These are phyloP conservation scores for Mus spicilegus DNA, from an alignment of 2,113 vertebrate genomes.

Conservation along the genomic window DNA sequence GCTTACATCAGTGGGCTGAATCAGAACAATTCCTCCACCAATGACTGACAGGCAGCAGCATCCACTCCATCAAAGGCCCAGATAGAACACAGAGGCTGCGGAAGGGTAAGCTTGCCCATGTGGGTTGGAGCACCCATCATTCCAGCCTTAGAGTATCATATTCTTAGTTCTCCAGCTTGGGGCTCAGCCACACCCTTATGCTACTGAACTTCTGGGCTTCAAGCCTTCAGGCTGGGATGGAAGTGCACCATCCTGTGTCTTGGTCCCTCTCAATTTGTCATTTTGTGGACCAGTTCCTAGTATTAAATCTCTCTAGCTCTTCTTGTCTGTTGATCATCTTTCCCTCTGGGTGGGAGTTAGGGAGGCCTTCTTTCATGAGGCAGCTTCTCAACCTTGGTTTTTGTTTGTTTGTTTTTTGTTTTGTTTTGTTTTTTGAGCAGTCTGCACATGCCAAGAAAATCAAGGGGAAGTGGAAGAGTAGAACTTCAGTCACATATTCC, in stretches of 20 bases:
- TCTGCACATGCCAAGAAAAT: not conserved
- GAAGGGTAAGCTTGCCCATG: not conserved
- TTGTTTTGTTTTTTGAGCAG: slow-evolving; percentile 31
- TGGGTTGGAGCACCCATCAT: not conserved
- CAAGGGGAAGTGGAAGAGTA: not conserved
- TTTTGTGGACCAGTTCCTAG: not conserved
- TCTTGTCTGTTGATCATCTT: not conserved
- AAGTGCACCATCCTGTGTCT: not conserved
- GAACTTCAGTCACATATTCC: not conserved
- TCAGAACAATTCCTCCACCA: not conserved
- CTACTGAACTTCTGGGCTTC: not conserved
- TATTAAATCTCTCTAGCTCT: not conserved
- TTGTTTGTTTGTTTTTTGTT: not conserved
- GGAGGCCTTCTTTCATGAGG: slow-evolving; percentile 23
- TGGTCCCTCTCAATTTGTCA: not conserved
- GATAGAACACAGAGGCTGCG: not conserved
- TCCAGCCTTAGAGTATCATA: not conserved
- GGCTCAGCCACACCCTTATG: not conserved
- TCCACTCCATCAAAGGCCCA: not conserved
- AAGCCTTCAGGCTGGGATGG: not conserved
- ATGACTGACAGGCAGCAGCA: fast-evolving
- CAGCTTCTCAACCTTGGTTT: slow-evolving; percentile 4
- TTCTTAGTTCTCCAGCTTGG: not conserved
- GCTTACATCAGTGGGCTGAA: not conserved
- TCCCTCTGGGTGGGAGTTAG: not conserved